Conservation (phyloP, 2,113 vertebrate species). For the Cavia aperea region DNA sequence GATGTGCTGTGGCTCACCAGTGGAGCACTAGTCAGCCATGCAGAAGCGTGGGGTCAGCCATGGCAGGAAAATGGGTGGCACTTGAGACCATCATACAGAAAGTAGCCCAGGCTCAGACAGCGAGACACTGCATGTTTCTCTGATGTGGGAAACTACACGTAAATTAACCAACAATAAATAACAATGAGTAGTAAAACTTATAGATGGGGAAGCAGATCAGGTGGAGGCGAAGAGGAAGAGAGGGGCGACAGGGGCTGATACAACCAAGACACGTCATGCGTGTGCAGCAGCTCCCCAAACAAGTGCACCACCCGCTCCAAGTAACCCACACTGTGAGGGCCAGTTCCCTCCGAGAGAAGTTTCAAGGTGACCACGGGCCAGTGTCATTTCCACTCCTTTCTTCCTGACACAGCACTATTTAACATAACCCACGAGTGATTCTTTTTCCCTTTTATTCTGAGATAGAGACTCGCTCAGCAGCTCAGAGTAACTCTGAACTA, state of each 20-base stretch:
- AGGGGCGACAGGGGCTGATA: not conserved
- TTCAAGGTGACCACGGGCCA: not conserved
- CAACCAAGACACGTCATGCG: no score
- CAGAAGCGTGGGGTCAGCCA: not conserved
- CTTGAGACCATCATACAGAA: not conserved
- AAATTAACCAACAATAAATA: not conserved
- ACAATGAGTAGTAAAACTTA: not conserved
- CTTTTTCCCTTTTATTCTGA: not conserved
- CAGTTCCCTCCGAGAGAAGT: not conserved
- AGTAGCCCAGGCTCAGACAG: not conserved
- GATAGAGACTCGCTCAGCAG: not conserved
- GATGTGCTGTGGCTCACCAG: accelerated
- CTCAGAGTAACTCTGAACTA: not conserved
- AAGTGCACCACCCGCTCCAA: not conserved
- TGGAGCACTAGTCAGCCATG: not conserved
- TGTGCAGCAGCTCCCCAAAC: not conserved
- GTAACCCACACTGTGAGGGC: not conserved
- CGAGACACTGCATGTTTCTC: not conserved
- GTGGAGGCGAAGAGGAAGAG: not conserved
- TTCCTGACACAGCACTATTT: not conserved
- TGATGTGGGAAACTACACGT: not conserved
- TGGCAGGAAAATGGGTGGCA: not conserved
- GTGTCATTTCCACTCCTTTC: not conserved
- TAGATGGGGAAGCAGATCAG: not conserved
- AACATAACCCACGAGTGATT: not conserved